Evolutionary conservation across 2,888 invertebrate genomes (phyloP).

Genomic region (Strigamia maritima): DNA sequence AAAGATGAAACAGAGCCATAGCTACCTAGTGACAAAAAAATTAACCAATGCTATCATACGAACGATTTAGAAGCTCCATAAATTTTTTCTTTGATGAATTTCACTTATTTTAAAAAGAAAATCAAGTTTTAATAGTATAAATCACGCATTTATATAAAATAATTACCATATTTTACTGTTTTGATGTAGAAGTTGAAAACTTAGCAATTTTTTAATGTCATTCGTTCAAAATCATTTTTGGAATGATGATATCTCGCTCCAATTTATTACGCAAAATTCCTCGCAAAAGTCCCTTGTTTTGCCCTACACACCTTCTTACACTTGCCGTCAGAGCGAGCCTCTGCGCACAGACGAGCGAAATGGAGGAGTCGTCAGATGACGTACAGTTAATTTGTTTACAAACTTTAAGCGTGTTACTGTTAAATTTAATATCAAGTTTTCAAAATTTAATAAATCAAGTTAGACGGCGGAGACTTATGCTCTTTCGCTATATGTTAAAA

Average conservation of each 20-base stretch:
- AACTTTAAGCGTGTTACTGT: neutral
- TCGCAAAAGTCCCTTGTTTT: too few relatives aligned
- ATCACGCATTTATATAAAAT: too few relatives aligned
- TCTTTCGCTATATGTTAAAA: neutral
- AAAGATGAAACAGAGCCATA: neutral
- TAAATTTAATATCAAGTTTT: neutral
- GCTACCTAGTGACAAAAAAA: neutral
- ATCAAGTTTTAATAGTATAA: too few relatives aligned
- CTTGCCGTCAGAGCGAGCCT: neutral
- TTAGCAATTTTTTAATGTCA: too few relatives aligned
- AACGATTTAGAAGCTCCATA: neutral
- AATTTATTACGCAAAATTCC: too few relatives aligned
- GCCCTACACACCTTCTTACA: too few relatives aligned
- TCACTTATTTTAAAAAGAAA: too few relatives aligned
- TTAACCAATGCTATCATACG: neutral
- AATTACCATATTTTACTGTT: too few relatives aligned
- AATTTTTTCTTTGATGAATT: too few relatives aligned
- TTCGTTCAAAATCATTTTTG: too few relatives aligned
- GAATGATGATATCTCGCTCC: too few relatives aligned
- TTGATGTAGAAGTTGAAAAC: too few relatives aligned
- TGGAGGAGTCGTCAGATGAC: neutral
- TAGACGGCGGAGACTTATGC: neutral
- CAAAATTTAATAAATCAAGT: neutral
- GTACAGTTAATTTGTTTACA: neutral
- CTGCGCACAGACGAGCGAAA: neutral